Evolutionary conservation across 2,888 invertebrate species (phyloP).

Genomic region (Drosophila hamatofila): DNA sequence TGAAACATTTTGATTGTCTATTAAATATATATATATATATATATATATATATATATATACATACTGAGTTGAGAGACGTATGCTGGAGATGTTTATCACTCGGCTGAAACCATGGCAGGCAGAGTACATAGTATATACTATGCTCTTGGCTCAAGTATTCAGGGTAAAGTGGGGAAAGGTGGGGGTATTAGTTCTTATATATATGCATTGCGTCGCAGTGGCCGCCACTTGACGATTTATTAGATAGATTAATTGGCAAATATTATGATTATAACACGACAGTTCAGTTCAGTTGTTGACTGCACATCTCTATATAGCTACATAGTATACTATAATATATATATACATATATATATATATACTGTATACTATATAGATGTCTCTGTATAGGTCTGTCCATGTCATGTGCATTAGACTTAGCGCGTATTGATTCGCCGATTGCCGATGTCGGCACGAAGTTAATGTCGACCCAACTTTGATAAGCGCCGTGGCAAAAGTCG

Average conservation of each 20-base stretch:
- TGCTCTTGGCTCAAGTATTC: neutral
- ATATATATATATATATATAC: no score
- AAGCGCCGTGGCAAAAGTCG: constrained; percentile 38
- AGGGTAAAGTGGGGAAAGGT: no score
- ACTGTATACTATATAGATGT: neutral
- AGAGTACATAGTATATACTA: no score
- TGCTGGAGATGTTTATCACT: constrained; percentile 24
- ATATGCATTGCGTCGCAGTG: constrained; percentile 16
- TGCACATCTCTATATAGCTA: constrained; percentile 12
- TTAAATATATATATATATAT: constrained; percentile 8
- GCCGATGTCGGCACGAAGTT: constrained; percentile 26
- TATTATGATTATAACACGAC: constrained; percentile 37
- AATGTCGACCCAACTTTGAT: constrained; percentile 39
- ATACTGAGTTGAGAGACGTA: no score
- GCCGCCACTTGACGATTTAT: constrained; percentile 45
- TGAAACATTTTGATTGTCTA: constrained; percentile 21
- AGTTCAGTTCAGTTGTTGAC: constrained; percentile 11
- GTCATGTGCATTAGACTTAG: constrained; percentile 30
- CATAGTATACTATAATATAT: neutral
- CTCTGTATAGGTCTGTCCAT: neutral
- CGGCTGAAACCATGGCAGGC: neutral
- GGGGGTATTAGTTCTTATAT: neutral
- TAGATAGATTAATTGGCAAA: constrained; percentile 48
- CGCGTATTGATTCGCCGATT: constrained; percentile 11
- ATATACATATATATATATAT: no score